Evolutionary conservation across 2,797 vertebrate genomes (phyloP).

Genomic region (Anniella stebbinsi): DNA sequence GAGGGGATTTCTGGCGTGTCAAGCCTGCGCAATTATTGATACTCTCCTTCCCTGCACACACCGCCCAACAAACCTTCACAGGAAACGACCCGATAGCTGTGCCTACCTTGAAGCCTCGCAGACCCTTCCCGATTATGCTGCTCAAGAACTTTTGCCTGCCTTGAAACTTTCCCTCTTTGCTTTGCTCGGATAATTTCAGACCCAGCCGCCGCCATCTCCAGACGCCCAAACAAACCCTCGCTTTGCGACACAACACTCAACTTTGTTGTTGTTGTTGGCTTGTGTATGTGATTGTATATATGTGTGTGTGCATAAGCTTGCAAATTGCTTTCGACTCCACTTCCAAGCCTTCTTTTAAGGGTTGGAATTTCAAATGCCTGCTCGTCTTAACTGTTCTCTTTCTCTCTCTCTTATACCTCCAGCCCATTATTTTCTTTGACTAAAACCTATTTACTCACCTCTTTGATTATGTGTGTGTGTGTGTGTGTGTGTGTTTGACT

Average conservation of each 20-base stretch:
- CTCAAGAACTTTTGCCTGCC: constrained; percentile 38
- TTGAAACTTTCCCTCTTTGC: constrained; percentile 57
- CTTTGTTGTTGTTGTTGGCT: constrained; percentile 49
- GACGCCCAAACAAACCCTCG: constrained; percentile 2
- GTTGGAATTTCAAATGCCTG: constrained; percentile 61
- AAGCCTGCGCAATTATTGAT: constrained; percentile 61
- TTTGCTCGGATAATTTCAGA: constrained; percentile 59
- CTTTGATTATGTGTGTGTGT: constrained; percentile 52
- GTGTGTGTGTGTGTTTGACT: constrained; percentile 58
- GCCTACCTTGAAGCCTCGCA: constrained; percentile 61
- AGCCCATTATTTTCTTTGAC: constrained; percentile 75
- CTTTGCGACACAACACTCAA: constrained; percentile 49
- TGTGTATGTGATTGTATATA: neutral
- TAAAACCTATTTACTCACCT: constrained; percentile 78
- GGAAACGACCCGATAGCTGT: constrained; percentile 50
- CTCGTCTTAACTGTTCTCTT: constrained; percentile 31
- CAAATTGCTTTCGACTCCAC: constrained; percentile 40
- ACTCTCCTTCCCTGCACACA: constrained; percentile 11
- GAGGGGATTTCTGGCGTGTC: constrained; percentile 49
- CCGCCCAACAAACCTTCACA: neutral
- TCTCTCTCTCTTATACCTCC: neutral
- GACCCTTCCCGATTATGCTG: constrained; percentile 56
- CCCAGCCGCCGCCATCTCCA: constrained; percentile 29
- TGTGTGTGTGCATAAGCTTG: neutral
- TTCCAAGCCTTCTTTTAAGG: constrained; percentile 45